Evolutionary conservation across 1,140 invertebrate species (phyloP).

Genomic region (Aphis craccivora): DNA sequence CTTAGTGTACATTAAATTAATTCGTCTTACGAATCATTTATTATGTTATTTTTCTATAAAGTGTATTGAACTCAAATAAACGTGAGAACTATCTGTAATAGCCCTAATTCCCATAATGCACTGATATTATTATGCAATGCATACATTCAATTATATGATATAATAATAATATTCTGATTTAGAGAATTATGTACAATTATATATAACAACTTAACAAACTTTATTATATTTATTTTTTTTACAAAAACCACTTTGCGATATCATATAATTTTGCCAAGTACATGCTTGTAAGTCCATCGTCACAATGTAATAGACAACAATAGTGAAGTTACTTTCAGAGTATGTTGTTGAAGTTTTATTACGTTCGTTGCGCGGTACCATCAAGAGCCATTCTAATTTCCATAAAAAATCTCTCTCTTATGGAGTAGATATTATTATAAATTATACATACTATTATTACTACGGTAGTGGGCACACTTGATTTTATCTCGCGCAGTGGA

Average conservation of each 20-base stretch:
- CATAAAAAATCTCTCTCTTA: conserved; percentile 4
- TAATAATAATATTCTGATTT: neutral
- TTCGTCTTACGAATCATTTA: neutral
- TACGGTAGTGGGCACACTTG: neutral
- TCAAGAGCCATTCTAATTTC: conserved; percentile 19
- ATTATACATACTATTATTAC: neutral
- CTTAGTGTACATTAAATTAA: neutral
- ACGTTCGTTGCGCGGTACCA: neutral
- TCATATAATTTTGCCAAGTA: neutral
- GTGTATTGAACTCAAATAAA: neutral
- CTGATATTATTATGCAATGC: neutral
- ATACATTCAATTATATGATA: neutral
- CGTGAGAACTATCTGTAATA: neutral
- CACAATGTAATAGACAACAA: neutral
- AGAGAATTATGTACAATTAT: neutral
- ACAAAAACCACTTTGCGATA: neutral
- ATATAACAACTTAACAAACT: neutral
- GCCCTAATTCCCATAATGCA: neutral
- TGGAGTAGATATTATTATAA: conserved; percentile 4
- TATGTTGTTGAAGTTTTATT: conserved; percentile 25
- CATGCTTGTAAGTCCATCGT: conserved; percentile 21
- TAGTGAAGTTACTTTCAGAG: neutral
- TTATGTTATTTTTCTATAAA: neutral
- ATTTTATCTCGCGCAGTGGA: conserved; percentile 22
- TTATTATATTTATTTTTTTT: conserved; percentile 22